phyloP scores from a whole-genome alignment of 2,113 vertebrate species.

The Procavia capensis region DNA sequence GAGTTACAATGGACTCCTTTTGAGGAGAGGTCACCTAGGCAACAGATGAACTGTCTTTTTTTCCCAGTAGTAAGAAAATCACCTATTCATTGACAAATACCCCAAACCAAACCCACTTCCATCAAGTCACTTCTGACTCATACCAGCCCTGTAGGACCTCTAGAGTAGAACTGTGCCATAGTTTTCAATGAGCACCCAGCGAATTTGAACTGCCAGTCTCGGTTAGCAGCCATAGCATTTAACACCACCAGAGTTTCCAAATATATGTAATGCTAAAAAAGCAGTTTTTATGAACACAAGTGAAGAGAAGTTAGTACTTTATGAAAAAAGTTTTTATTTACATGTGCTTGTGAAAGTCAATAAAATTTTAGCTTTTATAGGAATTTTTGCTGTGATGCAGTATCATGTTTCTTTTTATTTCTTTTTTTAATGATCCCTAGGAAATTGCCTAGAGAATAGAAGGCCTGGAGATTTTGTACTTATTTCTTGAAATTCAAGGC shows the following conservation, averaged over 20 bases:
- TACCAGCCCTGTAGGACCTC: too few species aligned
- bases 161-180: too few species aligned
- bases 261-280: constrained; percentile 69
- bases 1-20: not conserved
- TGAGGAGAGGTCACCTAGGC: not conserved
- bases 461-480: not conserved
- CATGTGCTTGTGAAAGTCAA: not conserved
- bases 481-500: constrained; percentile 43
- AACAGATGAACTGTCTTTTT: not conserved
- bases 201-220: too few species aligned
- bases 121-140: too few species aligned
- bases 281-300: constrained; percentile 32
- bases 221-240: too few species aligned
- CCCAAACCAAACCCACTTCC: too few species aligned
- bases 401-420: constrained; percentile 19
- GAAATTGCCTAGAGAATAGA: not conserved
- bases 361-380: not conserved
- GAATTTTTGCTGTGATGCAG: not conserved
- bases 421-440: constrained; percentile 31
- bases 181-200: too few species aligned
- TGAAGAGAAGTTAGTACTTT: constrained; percentile 9
- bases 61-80: not conserved
- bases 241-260: too few species aligned
- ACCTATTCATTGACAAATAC: not conserved
- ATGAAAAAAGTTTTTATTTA: not conserved